phyloP scores from a whole-genome alignment of 2,113 vertebrate genomes.

The Periophthalmodon schlosseri region DNA sequence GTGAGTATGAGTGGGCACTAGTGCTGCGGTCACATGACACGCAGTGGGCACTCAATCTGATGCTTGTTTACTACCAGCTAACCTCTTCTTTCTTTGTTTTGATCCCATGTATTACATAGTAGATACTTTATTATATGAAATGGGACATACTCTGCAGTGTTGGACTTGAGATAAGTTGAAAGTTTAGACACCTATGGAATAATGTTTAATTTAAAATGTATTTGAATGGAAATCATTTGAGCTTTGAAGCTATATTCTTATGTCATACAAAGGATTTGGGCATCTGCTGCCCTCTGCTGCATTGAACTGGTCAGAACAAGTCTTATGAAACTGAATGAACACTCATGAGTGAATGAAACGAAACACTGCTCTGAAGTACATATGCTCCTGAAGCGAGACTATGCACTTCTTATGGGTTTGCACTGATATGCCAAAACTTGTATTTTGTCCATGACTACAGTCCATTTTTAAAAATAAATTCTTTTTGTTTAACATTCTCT shows the following conservation, averaged over 20 bases:
- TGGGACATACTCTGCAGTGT: neutral
- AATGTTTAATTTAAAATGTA: neutral
- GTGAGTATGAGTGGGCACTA: slow-evolving; percentile 35
- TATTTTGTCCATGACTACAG: neutral
- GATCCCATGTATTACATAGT: neutral
- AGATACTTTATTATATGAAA: neutral
- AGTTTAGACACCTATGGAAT: neutral
- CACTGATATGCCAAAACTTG: neutral
- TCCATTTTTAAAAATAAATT: neutral
- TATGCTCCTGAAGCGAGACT: too few species aligned
- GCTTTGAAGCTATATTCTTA: neutral
- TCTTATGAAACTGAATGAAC: neutral
- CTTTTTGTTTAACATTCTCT: neutral
- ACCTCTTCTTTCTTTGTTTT: neutral
- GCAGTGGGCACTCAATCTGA: slow-evolving; percentile 21
- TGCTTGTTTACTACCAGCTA: slow-evolving; percentile 15
- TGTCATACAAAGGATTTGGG: neutral
- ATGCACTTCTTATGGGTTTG: too few species aligned
- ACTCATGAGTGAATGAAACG: neutral
- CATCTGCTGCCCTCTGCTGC: neutral
- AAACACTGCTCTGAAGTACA: neutral
- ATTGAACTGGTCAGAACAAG: neutral
- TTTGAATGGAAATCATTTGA: neutral
- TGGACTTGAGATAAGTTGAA: neutral
- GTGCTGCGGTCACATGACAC: slow-evolving; percentile 40